These are phyloP conservation scores for Hydrozoanthus tunicans DNA, from an alignment of 64 coral and sea anemone genomes.

Conservation along the genomic window DNA sequence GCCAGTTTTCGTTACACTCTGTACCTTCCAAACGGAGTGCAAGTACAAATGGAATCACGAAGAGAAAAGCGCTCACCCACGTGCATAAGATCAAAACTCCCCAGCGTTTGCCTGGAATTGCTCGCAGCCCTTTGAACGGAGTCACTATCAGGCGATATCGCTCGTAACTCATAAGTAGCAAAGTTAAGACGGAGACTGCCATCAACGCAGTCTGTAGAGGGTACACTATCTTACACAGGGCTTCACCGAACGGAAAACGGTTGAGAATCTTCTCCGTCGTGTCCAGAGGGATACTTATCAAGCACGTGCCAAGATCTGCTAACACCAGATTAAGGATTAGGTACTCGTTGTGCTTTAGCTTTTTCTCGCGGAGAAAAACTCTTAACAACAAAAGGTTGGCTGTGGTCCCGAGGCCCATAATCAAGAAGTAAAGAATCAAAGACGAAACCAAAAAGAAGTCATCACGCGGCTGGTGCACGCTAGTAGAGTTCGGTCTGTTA, in stretches of 20 bases:
- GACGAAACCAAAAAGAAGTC: background rate
- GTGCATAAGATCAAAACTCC: conserved; percentile 54
- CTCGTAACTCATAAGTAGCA: conserved; percentile 88
- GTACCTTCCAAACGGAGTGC: conserved; percentile 38
- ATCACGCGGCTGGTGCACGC: background rate
- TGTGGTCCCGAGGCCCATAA: conserved; percentile 12
- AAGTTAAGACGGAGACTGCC: conserved; percentile 77
- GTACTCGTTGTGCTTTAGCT: conserved; percentile 75
- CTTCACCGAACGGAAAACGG: conserved; percentile 70
- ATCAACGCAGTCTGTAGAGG: conserved; percentile 85
- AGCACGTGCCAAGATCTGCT: conserved; percentile 73
- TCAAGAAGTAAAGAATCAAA: conserved; percentile 24
- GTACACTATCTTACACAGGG: conserved; percentile 81
- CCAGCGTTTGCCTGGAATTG: conserved; percentile 49
- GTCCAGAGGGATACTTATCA: conserved; percentile 84
- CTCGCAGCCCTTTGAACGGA: conserved; percentile 60
- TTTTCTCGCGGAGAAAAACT: conserved; percentile 40
- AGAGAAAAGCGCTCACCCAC: conserved; percentile 60
- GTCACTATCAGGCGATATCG: conserved; percentile 89
- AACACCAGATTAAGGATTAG: conserved; percentile 85
- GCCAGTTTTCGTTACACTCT: conserved; percentile 64
- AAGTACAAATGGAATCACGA: conserved; percentile 71
- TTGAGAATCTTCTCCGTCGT: conserved; percentile 57
- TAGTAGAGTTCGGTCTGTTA: background rate
- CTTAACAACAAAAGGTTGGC: conserved; percentile 11